Evolutionary conservation across 2,888 invertebrate species (phyloP), one percentile per base, ranked within the genome.

Genomic region (Phlogophora meticulosa): DNA sequence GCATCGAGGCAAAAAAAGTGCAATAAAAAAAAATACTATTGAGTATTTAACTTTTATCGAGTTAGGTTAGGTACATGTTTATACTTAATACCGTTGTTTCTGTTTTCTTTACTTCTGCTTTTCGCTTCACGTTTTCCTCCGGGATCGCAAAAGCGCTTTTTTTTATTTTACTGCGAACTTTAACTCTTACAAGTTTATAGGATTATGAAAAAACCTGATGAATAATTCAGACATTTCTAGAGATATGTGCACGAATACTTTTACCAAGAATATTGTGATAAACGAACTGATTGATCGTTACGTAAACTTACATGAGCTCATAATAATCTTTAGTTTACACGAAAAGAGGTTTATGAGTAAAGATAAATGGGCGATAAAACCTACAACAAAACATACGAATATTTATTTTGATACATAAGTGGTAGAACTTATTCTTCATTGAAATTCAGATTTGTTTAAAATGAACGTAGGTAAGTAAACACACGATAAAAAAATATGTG

Each of bases 281-380:
- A 45, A 52, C 32, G 7, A 24, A 32, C 49, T 46, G 77, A 71
- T 71, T 62, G 72, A 73, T 63, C 71, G 34, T 73, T 42, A 63
- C 28, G 28, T 71, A 73, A 73, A 73, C 71, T 58, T 20, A 61
- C 10, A 38, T 2, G 48, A 61, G 34, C 48, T 49, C 76, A 58
- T 61, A 55, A 49, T 70, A 55, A 71, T 49, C 49, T 36, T 24
- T 17, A 32, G 53, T 58, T 76, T 71, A 73, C 36, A 46, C 55
- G 42, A 57, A 62, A 70, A 45, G 0, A 36, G 36, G 28, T 22
- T 55, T 36, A 46, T 45, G 11, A 28, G 28, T 51, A 42, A 57
- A 72, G 20, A 75, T 60, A 60, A 45, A 59, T 61, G 38, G 9
- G 20, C 43, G 7, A 43, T 32, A 22, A 56, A 69, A 34, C 4